Base-by-base conservation (phyloP, 2,797 vertebrate species). In the Tarsius wallacei region DNA sequence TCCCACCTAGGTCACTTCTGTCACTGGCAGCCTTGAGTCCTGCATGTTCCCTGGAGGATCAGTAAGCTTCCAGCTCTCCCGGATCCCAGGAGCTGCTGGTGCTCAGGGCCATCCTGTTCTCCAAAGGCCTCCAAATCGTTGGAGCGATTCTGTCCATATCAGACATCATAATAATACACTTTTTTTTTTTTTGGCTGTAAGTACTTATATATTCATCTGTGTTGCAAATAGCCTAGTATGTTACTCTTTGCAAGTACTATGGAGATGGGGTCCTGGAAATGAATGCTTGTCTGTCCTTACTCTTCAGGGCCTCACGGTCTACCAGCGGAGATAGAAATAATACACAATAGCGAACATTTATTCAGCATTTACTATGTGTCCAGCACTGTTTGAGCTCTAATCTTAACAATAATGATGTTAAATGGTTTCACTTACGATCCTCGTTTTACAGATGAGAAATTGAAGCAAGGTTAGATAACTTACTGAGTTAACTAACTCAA, bases 401-500 rank as follows among this genome's bases (percentile, higher is more conserved):
- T 96, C 21, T 86, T 90, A 88, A 55, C 55, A 57, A 53, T 70
- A 81, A 68, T n/a, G 33, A 49, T 55, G 53, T 16, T 10, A 96
- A 76, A 15, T 89, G 16, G 19, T 85, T 88, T 95, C 21, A 68
- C 26, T 74, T 77, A 26, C 42, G 68, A 74, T 95, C n/a, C 24
- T 28, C 55, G 19, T 55, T 96, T 95, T 83, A 83, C 21, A 71
- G 74, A 80, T 57, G 36, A 71, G 51, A 92, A 91, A 53, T 70
- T 42, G 77, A 93, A 78, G 68, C 21, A 89, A 91, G 14, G 90
- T 93, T 86, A 22, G 84, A 8, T 78, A 71, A 73, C 17, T 19
- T 84, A 70, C 71, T 81, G 61, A 97, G 28, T 86, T 94, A 95
- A 95, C 31, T 94, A 80, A 93, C 33, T 59, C 73, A 77, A 84